phyloP scores from a whole-genome alignment of 2,888 invertebrate genomes.

The Ditula angustiorana region DNA sequence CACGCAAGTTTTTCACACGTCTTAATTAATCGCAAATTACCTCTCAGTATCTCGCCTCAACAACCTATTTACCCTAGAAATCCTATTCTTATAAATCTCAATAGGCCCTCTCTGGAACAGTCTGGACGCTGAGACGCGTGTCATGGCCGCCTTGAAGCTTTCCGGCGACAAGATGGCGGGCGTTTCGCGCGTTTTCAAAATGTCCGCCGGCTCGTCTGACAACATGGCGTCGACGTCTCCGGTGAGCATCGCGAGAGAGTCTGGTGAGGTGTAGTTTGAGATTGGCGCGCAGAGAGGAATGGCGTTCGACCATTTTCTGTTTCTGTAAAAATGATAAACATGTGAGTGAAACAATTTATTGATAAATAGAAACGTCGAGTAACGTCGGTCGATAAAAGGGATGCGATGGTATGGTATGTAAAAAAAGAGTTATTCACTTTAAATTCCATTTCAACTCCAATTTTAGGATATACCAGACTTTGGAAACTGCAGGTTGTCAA shows the following conservation, averaged over 20 bases:
- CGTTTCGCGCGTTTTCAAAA: constrained; percentile 71
- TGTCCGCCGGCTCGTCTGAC: constrained; percentile 69
- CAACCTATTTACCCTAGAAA: constrained; percentile 72
- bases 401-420: too few relatives aligned
- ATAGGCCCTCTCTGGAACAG: constrained; percentile 69
- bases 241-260: constrained; percentile 73
- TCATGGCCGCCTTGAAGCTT: constrained; percentile 76
- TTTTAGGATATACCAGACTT: too few relatives aligned
- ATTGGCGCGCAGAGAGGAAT: constrained; percentile 90
- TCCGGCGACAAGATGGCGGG: constrained; percentile 78
- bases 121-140: constrained; percentile 69
- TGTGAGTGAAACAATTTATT: too few relatives aligned
- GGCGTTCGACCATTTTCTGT: constrained; percentile 94
- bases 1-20: not conserved
- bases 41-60: constrained; percentile 73
- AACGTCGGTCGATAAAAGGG: too few relatives aligned
- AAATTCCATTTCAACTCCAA: too few relatives aligned
- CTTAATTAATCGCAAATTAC: constrained; percentile 58
- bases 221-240: constrained; percentile 80
- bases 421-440: too few relatives aligned
- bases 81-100: constrained; percentile 75
- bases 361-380: too few relatives aligned
- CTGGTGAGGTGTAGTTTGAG: constrained; percentile 72
- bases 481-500: too few relatives aligned
- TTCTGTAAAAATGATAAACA: constrained; percentile 83